Conservation (phyloP, 2,797 vertebrate species). For the Pelochelys cantorii region DNA sequence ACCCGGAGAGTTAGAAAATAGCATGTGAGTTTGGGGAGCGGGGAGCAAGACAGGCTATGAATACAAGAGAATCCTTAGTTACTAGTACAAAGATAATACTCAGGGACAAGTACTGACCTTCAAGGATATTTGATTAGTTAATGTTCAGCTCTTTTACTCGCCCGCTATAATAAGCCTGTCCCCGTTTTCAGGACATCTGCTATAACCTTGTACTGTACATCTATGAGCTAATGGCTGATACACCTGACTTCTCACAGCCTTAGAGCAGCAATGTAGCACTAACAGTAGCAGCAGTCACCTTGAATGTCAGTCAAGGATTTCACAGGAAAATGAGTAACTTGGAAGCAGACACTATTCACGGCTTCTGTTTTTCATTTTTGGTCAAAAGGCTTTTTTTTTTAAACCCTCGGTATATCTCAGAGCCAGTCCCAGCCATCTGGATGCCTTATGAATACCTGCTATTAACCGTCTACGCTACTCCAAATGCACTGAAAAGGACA, state of each 20-base stretch:
- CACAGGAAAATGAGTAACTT: not conserved
- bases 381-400: not conserved
- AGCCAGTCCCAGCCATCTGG: not conserved
- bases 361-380: not conserved
- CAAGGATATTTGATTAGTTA: not conserved
- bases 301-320: not conserved
- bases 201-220: not conserved
- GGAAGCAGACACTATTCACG: no score
- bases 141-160: not conserved
- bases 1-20: not conserved
- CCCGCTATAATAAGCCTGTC: not conserved
- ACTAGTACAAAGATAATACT: not conserved
- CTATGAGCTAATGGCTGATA: not conserved
- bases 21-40: not conserved
- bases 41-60: not conserved
- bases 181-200: not conserved
- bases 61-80: not conserved
- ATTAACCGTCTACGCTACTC: not conserved
- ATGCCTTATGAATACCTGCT: not conserved
- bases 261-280: not conserved
- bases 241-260: not conserved
- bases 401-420: not conserved
- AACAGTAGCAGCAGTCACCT: not conserved
- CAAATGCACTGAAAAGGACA: not conserved
- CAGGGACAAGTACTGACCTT: not conserved